Base-by-base conservation (phyloP, 2,113 vertebrate species). In the Hydropotes inermis region DNA sequence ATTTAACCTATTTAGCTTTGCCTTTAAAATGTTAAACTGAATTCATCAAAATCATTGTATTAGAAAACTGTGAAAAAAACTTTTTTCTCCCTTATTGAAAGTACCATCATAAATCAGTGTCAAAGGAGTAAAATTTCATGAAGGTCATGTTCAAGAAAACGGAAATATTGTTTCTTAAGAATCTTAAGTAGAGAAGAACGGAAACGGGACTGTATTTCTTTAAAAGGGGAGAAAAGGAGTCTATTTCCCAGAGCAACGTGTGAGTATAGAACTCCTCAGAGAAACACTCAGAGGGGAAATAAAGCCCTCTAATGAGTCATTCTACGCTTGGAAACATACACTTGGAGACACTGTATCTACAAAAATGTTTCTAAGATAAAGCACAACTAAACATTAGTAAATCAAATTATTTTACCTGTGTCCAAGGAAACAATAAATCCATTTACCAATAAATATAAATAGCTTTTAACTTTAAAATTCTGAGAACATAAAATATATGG, bases 381-480 rank as follows among this genome's bases (percentile, higher is more conserved):
- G 55, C 5, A 87, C 43, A 97, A 52, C 2, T 57, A 33, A 93
- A 76, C 5, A 55, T 87, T 54, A 95, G 52, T 79, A 95, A 89
- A 60, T 67, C n/a, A 94, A 70, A 95, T 94, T 85, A 60, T 87
- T 95, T 94, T 76, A 93, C 28, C 11, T 89, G 61, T 83, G 21
- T 16, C 25, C 7, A 88, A 97, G 78, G 13, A 94, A 95, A 86
- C 15, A 83, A 79, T 60, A 97, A 84, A 74, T 54, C 6, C 28
- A 60, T 47, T 25, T 76, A 79, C 47, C 15, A 93, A 36, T 85
- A 95, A 89, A 47, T 92, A 74, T 70, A 97, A 90, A 54, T 0
- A 94, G 54, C 10, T 88, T 96, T 93, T 84, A 67, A 78, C 10
- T 95, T 92, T 60, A 94, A 96, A 97, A 94, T 36, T 57, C 57